Percentiles rank a stretch among this genome's conserved stretches.
Evolutionary conservation across 1,140 invertebrate species (phyloP).

Genomic region (Meloidogyne floridensis): DNA sequence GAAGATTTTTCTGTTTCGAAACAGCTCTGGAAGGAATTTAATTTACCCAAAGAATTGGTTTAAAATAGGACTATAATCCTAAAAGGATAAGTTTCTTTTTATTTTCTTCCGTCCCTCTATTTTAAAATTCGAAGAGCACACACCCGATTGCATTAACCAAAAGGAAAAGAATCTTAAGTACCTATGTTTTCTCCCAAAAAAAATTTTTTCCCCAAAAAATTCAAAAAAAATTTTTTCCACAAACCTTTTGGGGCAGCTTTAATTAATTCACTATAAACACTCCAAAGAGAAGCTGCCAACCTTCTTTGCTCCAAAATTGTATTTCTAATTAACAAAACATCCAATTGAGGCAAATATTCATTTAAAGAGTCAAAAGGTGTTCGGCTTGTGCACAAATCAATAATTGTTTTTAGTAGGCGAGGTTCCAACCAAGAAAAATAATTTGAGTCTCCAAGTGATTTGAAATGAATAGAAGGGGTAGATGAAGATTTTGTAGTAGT

Average conservation of each 20-base stretch:
- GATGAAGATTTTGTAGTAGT: background rate
- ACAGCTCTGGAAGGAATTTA: too few species aligned
- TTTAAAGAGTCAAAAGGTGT: conserved; percentile 26
- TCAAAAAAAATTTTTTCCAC: background rate
- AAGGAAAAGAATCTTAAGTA: too few species aligned
- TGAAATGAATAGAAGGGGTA: background rate
- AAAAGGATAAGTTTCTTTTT: too few species aligned
- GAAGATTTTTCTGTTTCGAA: too few species aligned
- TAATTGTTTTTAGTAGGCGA: conserved; percentile 25
- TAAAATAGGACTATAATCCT: too few species aligned
- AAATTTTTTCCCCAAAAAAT: background rate
- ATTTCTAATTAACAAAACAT: conserved; percentile 23
- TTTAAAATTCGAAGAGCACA: too few species aligned
- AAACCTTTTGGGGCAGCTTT: background rate
- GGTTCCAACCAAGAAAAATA: conserved; percentile 15
- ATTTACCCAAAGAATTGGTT: too few species aligned
- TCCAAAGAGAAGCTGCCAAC: conserved; percentile 23
- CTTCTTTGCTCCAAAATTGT: conserved; percentile 14
- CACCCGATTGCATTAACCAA: too few species aligned
- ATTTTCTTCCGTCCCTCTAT: too few species aligned
- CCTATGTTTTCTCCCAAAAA: background rate
- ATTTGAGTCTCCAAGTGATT: background rate
- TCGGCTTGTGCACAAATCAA: conserved; percentile 13
- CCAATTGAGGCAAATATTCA: conserved; percentile 13
- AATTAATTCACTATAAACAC: conserved; percentile 14